Base-by-base conservation (phyloP, 2,797 vertebrate species). In the Poecilia velifera region DNA sequence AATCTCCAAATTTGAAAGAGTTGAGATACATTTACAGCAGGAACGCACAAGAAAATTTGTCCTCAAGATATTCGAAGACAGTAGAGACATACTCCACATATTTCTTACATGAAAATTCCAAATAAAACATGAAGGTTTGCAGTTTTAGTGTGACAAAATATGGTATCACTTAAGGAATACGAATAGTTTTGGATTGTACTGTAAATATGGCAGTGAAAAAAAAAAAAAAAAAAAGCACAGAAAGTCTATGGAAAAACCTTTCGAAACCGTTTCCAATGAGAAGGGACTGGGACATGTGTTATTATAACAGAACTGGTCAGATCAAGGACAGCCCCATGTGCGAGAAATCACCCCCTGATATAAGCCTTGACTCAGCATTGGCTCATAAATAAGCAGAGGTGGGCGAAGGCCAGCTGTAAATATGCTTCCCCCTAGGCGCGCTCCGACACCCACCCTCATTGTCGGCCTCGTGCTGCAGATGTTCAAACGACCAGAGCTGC, bases 321-420 rank as follows among this genome's bases (percentile, higher is more conserved):
- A 84, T 59, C 20, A 31, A 80, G 75, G 59, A 31, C 55, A 9
- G 20, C 41, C n/a, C 68, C 47, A 57, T n/a, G 73, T 76, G 73
- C 90, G 87, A 90, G 90, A 85, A 82, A 88, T 82, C 25, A 76
- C 85, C 85, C 82, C 83, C 80, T 80, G 84, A 87, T 90, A 87
- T 86, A 90, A 93, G 87, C 86, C 87, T 91, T 31, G 90, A 91
- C 90, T 94, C 90, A 90, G 92, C 92, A 89, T 82, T 73, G 82
- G 74, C 84, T 94, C 88, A 81, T 93, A 92, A 93, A 93, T 91
- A 91, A 92, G 79, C 76, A 82, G 86, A 66, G 43, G 79, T 76
- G 80, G 87, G 77, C 79, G 90, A 91, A 92, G 86, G 91, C 87
- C 77, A 82, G 47, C 78, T 81, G 73, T 82, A 81, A 53, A 39